phyloP scores from a whole-genome alignment of 2,113 vertebrate species.

The Taxidea taxus region DNA sequence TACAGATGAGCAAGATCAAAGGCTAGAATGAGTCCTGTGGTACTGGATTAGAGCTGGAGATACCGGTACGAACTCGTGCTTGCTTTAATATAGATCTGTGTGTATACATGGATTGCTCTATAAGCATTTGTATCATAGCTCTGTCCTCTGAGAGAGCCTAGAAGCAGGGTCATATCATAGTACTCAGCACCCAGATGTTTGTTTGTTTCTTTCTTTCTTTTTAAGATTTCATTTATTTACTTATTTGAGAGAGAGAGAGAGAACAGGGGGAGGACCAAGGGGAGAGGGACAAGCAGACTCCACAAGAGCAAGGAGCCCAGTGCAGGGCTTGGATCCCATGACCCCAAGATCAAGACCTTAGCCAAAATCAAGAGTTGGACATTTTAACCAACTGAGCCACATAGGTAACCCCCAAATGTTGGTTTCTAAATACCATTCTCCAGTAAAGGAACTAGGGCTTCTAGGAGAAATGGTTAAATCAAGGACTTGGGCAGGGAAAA shows the following conservation, averaged over 20 bases:
- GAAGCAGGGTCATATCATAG: not conserved
- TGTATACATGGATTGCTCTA: not conserved
- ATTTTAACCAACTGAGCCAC: not conserved
- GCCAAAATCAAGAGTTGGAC: not conserved
- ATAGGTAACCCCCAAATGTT: not conserved
- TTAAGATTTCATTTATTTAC: not conserved
- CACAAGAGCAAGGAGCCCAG: not conserved
- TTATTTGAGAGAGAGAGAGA: not conserved
- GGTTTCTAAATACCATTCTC: conserved; percentile 29
- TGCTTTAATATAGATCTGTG: not conserved
- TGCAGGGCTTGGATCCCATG: not conserved
- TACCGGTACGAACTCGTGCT: not conserved
- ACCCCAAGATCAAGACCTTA: not conserved
- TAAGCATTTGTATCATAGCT: not conserved
- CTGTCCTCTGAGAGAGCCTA: not conserved
- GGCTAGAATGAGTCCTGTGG: not conserved
- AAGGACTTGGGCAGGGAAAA: not conserved
- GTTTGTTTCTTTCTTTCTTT: not conserved
- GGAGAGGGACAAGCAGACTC: not conserved
- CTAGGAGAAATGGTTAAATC: not conserved
- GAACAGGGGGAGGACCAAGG: not conserved
- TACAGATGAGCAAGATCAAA: not conserved
- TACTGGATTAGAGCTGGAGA: not conserved
- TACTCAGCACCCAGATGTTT: not conserved
- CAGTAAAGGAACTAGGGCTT: not conserved